Evolutionary conservation across 92 coral and sea anemone species (phyloP).

Genomic region (Paragorgia papillata): DNA sequence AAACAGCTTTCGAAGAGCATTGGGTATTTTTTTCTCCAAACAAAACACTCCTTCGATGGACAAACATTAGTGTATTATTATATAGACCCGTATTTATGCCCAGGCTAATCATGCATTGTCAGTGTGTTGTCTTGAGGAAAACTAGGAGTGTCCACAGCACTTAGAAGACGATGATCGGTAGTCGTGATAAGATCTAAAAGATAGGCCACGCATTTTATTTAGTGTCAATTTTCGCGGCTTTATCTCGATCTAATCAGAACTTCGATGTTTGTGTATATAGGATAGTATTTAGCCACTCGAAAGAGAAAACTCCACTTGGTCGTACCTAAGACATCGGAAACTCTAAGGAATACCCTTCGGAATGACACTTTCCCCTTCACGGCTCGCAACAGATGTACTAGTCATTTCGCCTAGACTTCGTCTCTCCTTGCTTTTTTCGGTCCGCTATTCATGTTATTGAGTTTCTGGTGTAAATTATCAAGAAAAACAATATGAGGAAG

Average conservation of each 20-base stretch:
- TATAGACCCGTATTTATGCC: no score
- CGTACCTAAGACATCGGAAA: background rate
- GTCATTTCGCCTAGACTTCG: slow-evolving; percentile 3
- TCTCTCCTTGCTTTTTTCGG: slow-evolving; percentile 17
- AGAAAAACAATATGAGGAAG: slow-evolving; percentile 38
- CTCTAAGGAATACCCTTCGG: background rate
- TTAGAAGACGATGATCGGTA: slow-evolving; percentile 30
- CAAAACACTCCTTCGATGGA: background rate
- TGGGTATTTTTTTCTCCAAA: background rate
- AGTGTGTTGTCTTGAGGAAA: no score
- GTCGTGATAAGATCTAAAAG: slow-evolving; percentile 28
- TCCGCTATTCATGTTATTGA: slow-evolving; percentile 15
- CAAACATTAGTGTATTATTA: slow-evolving; percentile 1
- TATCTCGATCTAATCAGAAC: slow-evolving; percentile 29
- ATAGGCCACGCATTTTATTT: slow-evolving; percentile 24
- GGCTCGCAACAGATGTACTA: slow-evolving; percentile 17
- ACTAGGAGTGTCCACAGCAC: slow-evolving; percentile 38
- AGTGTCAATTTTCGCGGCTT: slow-evolving; percentile 40
- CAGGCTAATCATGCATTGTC: no score
- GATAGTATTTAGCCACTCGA: slow-evolving; percentile 27
- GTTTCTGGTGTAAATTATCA: slow-evolving; percentile 46
- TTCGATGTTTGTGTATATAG: slow-evolving; percentile 20
- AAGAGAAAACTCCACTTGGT: background rate
- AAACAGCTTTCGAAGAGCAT: slow-evolving; percentile 18
- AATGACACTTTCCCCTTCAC: background rate